A percentile compares a stretch with the other conserved stretches of the same genome.
These are phyloP conservation scores for Idaea biselata DNA, from an alignment of 2,888 invertebrate species.

Conservation along the genomic window DNA sequence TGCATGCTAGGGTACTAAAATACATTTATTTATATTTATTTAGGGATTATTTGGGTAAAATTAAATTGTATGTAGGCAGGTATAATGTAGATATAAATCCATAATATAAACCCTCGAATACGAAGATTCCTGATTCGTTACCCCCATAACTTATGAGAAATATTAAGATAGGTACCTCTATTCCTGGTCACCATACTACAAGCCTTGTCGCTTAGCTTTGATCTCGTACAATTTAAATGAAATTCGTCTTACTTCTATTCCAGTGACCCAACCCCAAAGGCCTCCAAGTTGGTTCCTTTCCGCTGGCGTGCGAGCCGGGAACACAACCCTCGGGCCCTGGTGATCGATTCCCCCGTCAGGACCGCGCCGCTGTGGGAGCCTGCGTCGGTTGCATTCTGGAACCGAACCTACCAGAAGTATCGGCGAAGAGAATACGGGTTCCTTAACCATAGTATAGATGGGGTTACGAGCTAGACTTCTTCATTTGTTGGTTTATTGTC, in stretches of 20 bases:
- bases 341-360: conserved; percentile 53
- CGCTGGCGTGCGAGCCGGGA: conserved; percentile 62
- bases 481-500: too few relatives aligned
- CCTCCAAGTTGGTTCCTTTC: conserved; percentile 48
- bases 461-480: conserved; percentile 10
- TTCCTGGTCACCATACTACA: too few relatives aligned
- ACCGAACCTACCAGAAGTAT: conserved; percentile 62
- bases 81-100: too few relatives aligned
- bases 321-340: conserved; percentile 57
- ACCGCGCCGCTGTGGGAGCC: conserved; percentile 62
- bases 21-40: too few relatives aligned
- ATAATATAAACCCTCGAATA: too few relatives aligned
- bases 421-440: conserved; percentile 50
- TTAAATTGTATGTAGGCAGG: too few relatives aligned
- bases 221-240: conserved; percentile 6
- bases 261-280: conserved; percentile 69
- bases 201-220: too few relatives aligned
- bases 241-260: conserved; percentile 22
- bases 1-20: too few relatives aligned
- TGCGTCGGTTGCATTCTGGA: conserved; percentile 56
- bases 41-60: too few relatives aligned
- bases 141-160: too few relatives aligned
- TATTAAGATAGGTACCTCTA: too few relatives aligned
- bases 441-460: conserved; percentile 25
- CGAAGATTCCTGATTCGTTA: too few relatives aligned